These are phyloP conservation scores for Nasonia oneida DNA, from an alignment of 2,888 invertebrate genomes.

Conservation along the genomic window DNA sequence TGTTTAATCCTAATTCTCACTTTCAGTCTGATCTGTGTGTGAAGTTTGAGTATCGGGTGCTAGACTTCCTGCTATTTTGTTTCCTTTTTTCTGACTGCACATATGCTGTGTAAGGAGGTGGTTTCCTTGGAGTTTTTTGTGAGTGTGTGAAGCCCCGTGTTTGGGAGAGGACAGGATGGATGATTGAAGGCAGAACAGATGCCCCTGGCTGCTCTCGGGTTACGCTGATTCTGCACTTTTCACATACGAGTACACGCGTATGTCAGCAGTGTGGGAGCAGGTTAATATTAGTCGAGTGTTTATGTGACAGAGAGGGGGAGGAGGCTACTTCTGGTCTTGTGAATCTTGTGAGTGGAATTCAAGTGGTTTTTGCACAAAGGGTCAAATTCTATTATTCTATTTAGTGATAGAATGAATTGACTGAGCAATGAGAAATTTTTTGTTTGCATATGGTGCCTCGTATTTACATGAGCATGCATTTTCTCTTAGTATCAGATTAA, in stretches of 20 bases:
- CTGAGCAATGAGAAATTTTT: not conserved
- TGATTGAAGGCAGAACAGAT: conserved; percentile 53
- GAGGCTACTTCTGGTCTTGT: not conserved
- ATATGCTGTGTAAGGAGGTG: not conserved
- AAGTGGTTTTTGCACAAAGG: not conserved
- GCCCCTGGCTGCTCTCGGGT: conserved; percentile 47
- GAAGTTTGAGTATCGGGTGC: not conserved
- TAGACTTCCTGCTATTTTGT: conserved; percentile 7
- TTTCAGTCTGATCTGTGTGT: not conserved
- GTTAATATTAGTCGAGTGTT: conserved; percentile 45
- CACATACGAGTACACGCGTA: conserved; percentile 6
- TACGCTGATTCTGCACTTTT: conserved; percentile 54
- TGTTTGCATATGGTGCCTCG: not conserved
- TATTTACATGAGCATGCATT: not conserved
- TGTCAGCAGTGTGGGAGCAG: not conserved
- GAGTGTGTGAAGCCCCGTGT: conserved; percentile 23
- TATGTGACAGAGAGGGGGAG: conserved; percentile 10
- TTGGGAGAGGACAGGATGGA: conserved; percentile 24
- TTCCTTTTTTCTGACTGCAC: not conserved
- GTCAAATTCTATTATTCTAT: not conserved
- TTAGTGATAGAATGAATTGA: not conserved
- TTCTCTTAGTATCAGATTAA: conserved; percentile 6
- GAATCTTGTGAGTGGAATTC: conserved; percentile 16
- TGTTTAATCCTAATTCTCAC: not conserved
- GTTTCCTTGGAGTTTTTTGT: conserved; percentile 6